Conservation (phyloP, 2,113 vertebrate genomes). For the Sorex fumeus region DNA sequence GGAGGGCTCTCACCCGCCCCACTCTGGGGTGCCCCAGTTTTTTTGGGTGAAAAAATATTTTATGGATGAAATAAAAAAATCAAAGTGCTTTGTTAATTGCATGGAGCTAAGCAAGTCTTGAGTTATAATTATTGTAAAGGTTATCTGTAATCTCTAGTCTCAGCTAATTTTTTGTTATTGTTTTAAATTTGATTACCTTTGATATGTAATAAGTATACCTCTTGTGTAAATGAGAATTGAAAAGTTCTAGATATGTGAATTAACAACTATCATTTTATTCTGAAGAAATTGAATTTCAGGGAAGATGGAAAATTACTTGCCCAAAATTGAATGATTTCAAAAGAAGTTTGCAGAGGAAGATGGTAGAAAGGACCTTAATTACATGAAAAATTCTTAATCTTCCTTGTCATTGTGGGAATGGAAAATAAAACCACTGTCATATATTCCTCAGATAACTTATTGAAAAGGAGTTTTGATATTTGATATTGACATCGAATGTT, state of each 20-base stretch:
- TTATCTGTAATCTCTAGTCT: not conserved
- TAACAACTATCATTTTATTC: conserved; percentile 41
- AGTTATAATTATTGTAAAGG: conserved; percentile 5
- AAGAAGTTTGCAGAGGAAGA: conserved; percentile 6
- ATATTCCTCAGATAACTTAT: not conserved
- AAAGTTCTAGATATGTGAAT: not conserved
- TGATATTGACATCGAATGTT: too few species aligned
- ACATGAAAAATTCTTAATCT: conserved; percentile 31
- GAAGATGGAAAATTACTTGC: conserved; percentile 13
- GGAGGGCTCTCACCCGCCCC: too few species aligned
- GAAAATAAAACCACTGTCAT: conserved; percentile 6
- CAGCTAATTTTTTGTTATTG: conserved; percentile 24
- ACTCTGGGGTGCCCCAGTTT: not conserved
- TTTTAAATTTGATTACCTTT: conserved; percentile 40
- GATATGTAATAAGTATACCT: conserved; percentile 14
- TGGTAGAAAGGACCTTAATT: not conserved
- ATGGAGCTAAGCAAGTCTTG: conserved; percentile 18
- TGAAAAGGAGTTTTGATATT: not conserved
- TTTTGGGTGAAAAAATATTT: conserved; percentile 37
- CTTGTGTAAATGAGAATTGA: too few species aligned
- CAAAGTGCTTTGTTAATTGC: conserved; percentile 12
- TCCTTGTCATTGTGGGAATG: conserved; percentile 8
- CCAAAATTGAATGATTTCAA: conserved; percentile 32
- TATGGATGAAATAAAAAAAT: conserved; percentile 59
- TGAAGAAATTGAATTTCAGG: conserved; percentile 26